Percentiles rank a stretch among this genome's conserved stretches.
phyloP scores from a whole-genome alignment of 2,113 vertebrate genomes.

The Ciconia stormi region DNA sequence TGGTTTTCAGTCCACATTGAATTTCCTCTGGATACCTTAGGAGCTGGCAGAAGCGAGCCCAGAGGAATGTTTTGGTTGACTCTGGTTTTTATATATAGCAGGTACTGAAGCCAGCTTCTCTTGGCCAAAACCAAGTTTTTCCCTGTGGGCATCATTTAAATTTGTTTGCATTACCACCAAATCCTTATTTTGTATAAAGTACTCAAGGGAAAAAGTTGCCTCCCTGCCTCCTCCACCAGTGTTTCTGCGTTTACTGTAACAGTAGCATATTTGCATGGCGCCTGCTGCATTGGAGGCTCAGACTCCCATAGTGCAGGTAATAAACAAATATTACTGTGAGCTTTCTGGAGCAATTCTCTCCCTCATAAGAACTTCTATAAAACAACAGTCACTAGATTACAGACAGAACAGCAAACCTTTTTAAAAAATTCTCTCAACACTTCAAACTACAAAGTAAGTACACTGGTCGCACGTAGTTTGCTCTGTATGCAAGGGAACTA shows the following conservation, averaged over 20 bases:
- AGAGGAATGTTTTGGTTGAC: constrained; percentile 36
- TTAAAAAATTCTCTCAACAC: neutral
- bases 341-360: constrained; percentile 14
- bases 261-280: neutral
- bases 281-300: neutral
- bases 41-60: constrained; percentile 13
- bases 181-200: constrained; percentile 32
- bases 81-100: constrained; percentile 23
- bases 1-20: neutral
- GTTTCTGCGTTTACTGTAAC: neutral
- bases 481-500: neutral
- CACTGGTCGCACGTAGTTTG: neutral
- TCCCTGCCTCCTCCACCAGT: neutral
- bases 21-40: constrained; percentile 4
- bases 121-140: constrained; percentile 44
- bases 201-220: neutral
- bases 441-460: neutral
- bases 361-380: constrained; percentile 12
- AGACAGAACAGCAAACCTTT: neutral
- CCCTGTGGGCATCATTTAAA: constrained; percentile 34
- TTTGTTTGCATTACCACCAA: constrained; percentile 60
- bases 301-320: neutral
- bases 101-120: constrained; percentile 6
- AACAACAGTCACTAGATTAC: constrained; percentile 2
- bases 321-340: constrained; percentile 29